Evolutionary conservation across 1,140 invertebrate species (phyloP).

Genomic region (Acromyrmex charruanus): DNA sequence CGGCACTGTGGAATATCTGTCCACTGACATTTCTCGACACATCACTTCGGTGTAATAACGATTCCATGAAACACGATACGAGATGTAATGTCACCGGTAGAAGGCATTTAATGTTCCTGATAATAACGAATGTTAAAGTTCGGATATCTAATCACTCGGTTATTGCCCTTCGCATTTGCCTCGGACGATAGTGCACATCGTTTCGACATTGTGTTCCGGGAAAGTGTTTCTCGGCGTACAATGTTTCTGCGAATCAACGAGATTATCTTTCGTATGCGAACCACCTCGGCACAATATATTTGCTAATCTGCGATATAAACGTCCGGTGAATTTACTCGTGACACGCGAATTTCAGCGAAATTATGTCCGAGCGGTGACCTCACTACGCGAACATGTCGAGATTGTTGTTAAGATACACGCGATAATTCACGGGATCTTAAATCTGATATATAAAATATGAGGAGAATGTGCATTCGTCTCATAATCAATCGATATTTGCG

Average conservation of each 20-base stretch:
- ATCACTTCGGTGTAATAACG: slow-evolving; percentile 20
- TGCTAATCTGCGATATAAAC: slow-evolving; percentile 59
- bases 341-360: slow-evolving; percentile 59
- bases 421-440: slow-evolving; percentile 43
- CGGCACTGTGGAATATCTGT: neutral
- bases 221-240: slow-evolving; percentile 44
- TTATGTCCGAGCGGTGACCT: slow-evolving; percentile 38
- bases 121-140: slow-evolving; percentile 50
- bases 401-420: slow-evolving; percentile 60
- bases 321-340: slow-evolving; percentile 58
- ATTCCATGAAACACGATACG: slow-evolving; percentile 49
- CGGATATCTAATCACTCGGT: slow-evolving; percentile 57
- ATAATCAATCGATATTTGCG: slow-evolving; percentile 27
- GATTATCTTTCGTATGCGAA: slow-evolving; percentile 54
- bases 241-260: slow-evolving; percentile 53
- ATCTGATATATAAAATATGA: slow-evolving; percentile 32
- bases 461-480: neutral
- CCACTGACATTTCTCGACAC: slow-evolving; percentile 1
- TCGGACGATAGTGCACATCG: slow-evolving; percentile 48
- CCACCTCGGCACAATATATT: slow-evolving; percentile 47
- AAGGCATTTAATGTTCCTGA: slow-evolving; percentile 45
- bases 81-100: slow-evolving; percentile 33
- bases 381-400: slow-evolving; percentile 46
- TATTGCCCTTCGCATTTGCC: slow-evolving; percentile 49
- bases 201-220: slow-evolving; percentile 56